Percentiles rank a stretch among this genome's conserved stretches.
Evolutionary conservation across 2,888 invertebrate genomes (phyloP).

Genomic region (Oscheius sp.): DNA sequence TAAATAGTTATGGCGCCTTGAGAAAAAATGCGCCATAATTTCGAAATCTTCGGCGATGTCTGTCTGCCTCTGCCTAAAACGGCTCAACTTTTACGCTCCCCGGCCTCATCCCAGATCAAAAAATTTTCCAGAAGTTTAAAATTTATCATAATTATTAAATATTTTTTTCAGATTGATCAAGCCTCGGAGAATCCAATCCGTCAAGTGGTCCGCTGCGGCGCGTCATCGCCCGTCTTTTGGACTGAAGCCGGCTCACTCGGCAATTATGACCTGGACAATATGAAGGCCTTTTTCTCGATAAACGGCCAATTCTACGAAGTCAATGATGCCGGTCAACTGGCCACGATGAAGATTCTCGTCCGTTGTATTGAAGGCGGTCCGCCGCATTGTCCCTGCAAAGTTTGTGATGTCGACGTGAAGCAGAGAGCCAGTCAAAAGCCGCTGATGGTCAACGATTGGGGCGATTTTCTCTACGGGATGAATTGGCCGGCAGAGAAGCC

Average conservation of each 20-base stretch:
- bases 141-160: no score
- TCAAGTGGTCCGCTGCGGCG: slow-evolving; percentile 33
- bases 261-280: slow-evolving; percentile 34
- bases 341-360: slow-evolving; percentile 16
- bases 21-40: no score
- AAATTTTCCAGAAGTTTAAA: no score
- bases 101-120: no score
- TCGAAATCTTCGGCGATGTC: no score
- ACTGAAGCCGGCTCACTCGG: slow-evolving; percentile 42
- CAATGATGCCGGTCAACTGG: slow-evolving; percentile 15
- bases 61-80: no score
- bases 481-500: slow-evolving; percentile 43
- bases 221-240: slow-evolving; percentile 44
- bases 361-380: slow-evolving; percentile 21
- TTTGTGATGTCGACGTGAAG: slow-evolving; percentile 7
- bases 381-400: slow-evolving; percentile 29
- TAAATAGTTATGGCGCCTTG: no score
- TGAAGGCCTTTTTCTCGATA: slow-evolving; percentile 40
- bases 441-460: slow-evolving; percentile 50
- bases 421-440: background rate
- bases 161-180: no score
- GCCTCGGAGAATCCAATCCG: slow-evolving; percentile 31
- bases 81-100: no score
- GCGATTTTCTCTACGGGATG: slow-evolving; percentile 47
- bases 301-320: slow-evolving; percentile 27